Evolutionary conservation across 1,140 invertebrate species (phyloP), one percentile per base, ranked within the genome.

Genomic region (Drosophila chauvacae): DNA sequence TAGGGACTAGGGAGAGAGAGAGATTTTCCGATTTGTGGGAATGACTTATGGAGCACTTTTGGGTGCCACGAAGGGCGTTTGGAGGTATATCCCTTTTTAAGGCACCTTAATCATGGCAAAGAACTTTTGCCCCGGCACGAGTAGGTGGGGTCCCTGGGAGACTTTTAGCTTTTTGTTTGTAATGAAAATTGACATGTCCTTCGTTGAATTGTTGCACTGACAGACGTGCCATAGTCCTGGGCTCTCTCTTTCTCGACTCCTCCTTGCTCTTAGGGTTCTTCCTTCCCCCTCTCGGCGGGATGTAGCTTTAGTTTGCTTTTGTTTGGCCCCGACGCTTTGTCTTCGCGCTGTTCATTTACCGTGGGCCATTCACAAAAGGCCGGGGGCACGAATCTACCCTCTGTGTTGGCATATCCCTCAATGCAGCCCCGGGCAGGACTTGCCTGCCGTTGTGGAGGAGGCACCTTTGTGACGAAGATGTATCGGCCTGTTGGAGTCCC

Each of bases 181-280:
- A 83, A 83, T 83, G 81, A 83, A 83, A 83, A 83, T 83, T 83
- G 81, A 84, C 81, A 83, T 83, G 81, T 83, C 81, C 81, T 83
- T 83, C 80, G 76, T 82, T 62, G 76, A 83, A 83, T 83, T 83
- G 80, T 74, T 71, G 80, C 77, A 81, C 76, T 60, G 61, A 51
- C 74, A 77, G 77, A 55, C 66, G 39, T 61, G 59, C 58, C 68
- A 60, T 41, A 63, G 72, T 73, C 70, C 69, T 56, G 33, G 50
- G 35, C 18, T 41, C 37, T 16, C 37, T 16, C 16, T 44, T n/a
- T 11, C 37, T 35, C 16, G 16, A 39, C 30, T 33, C 10, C 18
- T 10, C 20, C 42, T 39, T 16, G 53, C 23, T 58, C 64, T 45
- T 69, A 37, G 30, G 16, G 35, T 13, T 41, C 30, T 42, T n/a